Conservation (phyloP, 2,113 vertebrate species). For the Microtus pennsylvanicus region DNA sequence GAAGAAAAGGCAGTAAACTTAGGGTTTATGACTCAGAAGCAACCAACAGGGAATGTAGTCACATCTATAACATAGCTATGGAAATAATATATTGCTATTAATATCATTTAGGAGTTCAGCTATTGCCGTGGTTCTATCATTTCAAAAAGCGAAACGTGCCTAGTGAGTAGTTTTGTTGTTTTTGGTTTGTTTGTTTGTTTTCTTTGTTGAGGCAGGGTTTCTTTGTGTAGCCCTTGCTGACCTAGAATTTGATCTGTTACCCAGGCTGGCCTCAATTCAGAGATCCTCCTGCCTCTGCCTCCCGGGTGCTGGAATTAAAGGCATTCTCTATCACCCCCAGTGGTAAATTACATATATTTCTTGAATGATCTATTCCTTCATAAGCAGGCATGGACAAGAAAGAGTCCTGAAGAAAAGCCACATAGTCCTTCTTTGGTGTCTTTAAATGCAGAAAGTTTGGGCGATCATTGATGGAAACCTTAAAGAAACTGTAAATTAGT, state of each 20-base stretch:
- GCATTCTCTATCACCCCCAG: background rate
- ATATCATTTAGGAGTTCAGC: background rate
- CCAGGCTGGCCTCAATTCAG: background rate
- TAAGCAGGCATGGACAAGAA: background rate
- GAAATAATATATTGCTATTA: constrained; percentile 28
- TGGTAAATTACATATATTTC: background rate
- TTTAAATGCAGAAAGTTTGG: background rate
- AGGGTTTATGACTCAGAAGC: constrained; percentile 33
- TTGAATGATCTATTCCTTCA: background rate
- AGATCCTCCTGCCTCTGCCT: background rate
- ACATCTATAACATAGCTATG: background rate
- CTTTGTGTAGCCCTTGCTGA: background rate
- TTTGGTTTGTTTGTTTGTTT: background rate
- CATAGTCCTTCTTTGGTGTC: background rate
- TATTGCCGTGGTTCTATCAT: background rate
- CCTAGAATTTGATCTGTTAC: background rate
- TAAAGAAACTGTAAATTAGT: constrained; percentile 10
- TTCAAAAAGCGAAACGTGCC: constrained; percentile 18
- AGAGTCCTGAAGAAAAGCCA: background rate
- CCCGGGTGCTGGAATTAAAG: background rate
- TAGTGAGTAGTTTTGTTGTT: background rate
- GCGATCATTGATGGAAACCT: background rate
- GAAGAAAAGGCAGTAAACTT: constrained; percentile 20
- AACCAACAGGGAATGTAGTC: background rate
- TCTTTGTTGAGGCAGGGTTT: background rate